These are phyloP conservation scores for Epinotia ramella DNA, from an alignment of 2,888 invertebrate species.

Conservation along the genomic window DNA sequence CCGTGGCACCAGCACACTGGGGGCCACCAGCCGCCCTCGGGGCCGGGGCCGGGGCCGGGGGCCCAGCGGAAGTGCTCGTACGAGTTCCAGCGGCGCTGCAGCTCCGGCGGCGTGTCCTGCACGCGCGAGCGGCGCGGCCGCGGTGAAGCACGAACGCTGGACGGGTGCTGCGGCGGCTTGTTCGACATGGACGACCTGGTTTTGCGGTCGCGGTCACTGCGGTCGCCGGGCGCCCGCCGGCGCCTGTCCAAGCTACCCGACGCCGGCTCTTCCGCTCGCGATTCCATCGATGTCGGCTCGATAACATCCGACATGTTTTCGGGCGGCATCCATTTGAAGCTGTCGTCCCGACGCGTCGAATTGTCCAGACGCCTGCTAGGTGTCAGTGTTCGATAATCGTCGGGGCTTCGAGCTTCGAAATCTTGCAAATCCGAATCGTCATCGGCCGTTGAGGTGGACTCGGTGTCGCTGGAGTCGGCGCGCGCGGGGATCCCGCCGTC, in stretches of 20 bases:
- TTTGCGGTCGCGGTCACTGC: constrained; percentile 87
- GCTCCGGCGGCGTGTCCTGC: constrained; percentile 75
- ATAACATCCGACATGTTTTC: constrained; percentile 67
- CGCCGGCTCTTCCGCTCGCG: constrained; percentile 69
- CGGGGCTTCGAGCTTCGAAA: constrained; percentile 85
- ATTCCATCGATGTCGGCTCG: constrained; percentile 63
- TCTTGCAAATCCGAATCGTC: constrained; percentile 74
- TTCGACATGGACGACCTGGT: constrained; percentile 85
- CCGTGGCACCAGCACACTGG: constrained; percentile 82
- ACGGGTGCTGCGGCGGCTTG: constrained; percentile 80
- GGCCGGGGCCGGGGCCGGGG: constrained; percentile 62
- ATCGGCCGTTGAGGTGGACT: constrained; percentile 70
- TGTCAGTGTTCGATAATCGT: constrained; percentile 85
- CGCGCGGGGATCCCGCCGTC: constrained; percentile 73
- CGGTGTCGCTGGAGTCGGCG: constrained; percentile 75
- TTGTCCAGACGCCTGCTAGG: constrained; percentile 80
- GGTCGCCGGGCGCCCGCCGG: constrained; percentile 77
- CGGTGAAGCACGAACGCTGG: constrained; percentile 74
- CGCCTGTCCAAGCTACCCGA: constrained; percentile 85
- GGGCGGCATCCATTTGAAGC: constrained; percentile 88
- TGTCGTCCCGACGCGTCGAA: constrained; percentile 87
- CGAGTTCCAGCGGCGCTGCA: constrained; percentile 81
- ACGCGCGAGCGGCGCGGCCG: constrained; percentile 71
- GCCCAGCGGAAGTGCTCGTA: constrained; percentile 86
- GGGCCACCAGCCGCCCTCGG: constrained; percentile 80